phyloP scores from a whole-genome alignment of 2,888 invertebrate genomes.

The Tyria jacobaeae region DNA sequence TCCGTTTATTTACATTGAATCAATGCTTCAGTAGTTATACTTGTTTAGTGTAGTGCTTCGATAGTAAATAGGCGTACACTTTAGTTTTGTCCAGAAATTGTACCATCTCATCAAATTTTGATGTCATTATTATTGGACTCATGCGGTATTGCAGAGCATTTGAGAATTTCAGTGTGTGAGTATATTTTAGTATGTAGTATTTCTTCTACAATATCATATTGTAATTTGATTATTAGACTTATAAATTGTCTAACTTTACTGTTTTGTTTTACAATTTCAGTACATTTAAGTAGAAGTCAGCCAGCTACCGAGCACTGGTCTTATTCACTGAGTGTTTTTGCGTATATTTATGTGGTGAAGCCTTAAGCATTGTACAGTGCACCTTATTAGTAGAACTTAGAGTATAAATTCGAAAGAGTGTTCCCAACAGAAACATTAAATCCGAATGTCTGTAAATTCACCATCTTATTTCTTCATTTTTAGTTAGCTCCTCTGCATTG shows the following conservation, averaged over 20 bases:
- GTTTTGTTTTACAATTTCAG: conserved; percentile 40
- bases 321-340: conserved; percentile 56
- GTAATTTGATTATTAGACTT: conserved; percentile 46
- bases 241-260: conserved; percentile 45
- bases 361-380: conserved; percentile 52
- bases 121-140: conserved; percentile 66
- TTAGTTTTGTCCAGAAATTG: conserved; percentile 52
- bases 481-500: conserved; percentile 81
- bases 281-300: conserved; percentile 46
- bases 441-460: conserved; percentile 82
- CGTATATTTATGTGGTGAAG: conserved; percentile 64
- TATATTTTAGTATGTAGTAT: conserved; percentile 28
- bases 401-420: conserved; percentile 58
- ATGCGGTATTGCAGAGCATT: conserved; percentile 61
- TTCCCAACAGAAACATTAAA: conserved; percentile 73
- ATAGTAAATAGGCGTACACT: conserved; percentile 32
- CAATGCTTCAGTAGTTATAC: conserved; percentile 69
- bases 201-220: no score
- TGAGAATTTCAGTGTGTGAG: conserved; percentile 49
- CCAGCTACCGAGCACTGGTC: conserved; percentile 51
- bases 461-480: conserved; percentile 84
- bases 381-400: conserved; percentile 59
- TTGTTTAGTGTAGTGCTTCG: conserved; percentile 36
- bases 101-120: conserved; percentile 57
- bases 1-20: conserved; percentile 69